Percentiles rank a stretch among this genome's conserved stretches.
Conservation (phyloP, 2,797 vertebrate species). For the Holocentrus rufus region DNA sequence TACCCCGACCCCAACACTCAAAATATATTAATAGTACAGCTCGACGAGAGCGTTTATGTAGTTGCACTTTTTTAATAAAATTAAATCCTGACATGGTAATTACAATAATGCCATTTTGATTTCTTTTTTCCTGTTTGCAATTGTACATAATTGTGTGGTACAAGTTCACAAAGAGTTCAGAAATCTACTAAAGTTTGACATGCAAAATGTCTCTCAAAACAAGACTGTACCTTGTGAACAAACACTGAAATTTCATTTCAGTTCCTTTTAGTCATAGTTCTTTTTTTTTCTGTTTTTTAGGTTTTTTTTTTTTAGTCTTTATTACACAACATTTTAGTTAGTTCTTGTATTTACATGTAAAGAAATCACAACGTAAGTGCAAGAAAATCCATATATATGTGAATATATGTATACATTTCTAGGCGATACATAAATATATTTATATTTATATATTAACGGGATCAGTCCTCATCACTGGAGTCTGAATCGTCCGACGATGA, state of each 20-base stretch:
- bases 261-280: slow-evolving; percentile 83
- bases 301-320: slow-evolving; percentile 72
- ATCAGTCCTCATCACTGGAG: slow-evolving; percentile 97
- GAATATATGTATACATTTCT: slow-evolving; percentile 85
- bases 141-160: slow-evolving; percentile 95
- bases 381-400: slow-evolving; percentile 84
- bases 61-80: slow-evolving; percentile 93
- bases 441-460: slow-evolving; percentile 80
- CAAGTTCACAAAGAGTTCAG: slow-evolving; percentile 92
- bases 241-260: slow-evolving; percentile 95
- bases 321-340: slow-evolving; percentile 92
- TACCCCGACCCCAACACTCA: slow-evolving; percentile 86
- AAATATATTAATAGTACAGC: slow-evolving; percentile 99
- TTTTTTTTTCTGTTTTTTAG: slow-evolving; percentile 56
- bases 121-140: slow-evolving; percentile 78
- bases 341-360: slow-evolving; percentile 94
- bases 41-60: slow-evolving; percentile 90
- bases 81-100: slow-evolving; percentile 97
- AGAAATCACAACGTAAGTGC: slow-evolving; percentile 88
- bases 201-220: slow-evolving; percentile 99
- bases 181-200: slow-evolving; percentile 96
- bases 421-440: slow-evolving; percentile 87
- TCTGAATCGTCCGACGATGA: slow-evolving; percentile 91
- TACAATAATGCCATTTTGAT: slow-evolving; percentile 94
- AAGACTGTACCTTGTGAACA: slow-evolving; percentile 97